Evolutionary conservation across 2,797 vertebrate species (phyloP).

Genomic region (Danionella dracula): DNA sequence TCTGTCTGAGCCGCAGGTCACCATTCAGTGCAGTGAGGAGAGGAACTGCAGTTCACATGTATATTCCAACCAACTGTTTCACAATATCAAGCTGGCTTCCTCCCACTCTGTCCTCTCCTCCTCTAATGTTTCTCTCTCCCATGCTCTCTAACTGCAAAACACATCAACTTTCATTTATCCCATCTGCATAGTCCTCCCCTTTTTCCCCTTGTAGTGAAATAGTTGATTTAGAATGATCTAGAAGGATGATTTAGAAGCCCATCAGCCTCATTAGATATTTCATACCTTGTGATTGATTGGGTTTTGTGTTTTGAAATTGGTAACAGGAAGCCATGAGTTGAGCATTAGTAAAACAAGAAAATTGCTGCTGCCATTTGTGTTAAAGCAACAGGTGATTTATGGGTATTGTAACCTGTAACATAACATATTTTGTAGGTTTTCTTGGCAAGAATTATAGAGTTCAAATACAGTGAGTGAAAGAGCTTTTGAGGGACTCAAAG

Average conservation of each 20-base stretch:
- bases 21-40: slow-evolving; percentile 41
- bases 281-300: no score
- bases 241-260: no score
- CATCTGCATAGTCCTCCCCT: slow-evolving; percentile 13
- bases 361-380: neutral
- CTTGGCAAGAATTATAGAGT: no score
- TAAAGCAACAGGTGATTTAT: slow-evolving; percentile 19
- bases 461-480: no score
- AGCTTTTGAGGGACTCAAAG: no score
- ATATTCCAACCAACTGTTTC: slow-evolving; percentile 47
- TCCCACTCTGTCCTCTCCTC: slow-evolving; percentile 17
- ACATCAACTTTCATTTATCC: slow-evolving; percentile 26
- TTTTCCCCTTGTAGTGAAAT: neutral
- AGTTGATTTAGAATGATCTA: no score
- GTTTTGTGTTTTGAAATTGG: neutral
- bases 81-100: slow-evolving; percentile 43
- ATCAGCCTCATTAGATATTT: no score
- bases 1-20: slow-evolving; percentile 26
- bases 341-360: neutral
- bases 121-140: neutral
- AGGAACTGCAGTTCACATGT: slow-evolving; percentile 44
- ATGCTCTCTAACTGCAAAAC: slow-evolving; percentile 2
- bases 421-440: slow-evolving; percentile 1
- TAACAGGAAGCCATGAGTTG: neutral
- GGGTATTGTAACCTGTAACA: slow-evolving; percentile 24